Conservation (phyloP, 2,797 vertebrate species). For the Staurois parvus region DNA sequence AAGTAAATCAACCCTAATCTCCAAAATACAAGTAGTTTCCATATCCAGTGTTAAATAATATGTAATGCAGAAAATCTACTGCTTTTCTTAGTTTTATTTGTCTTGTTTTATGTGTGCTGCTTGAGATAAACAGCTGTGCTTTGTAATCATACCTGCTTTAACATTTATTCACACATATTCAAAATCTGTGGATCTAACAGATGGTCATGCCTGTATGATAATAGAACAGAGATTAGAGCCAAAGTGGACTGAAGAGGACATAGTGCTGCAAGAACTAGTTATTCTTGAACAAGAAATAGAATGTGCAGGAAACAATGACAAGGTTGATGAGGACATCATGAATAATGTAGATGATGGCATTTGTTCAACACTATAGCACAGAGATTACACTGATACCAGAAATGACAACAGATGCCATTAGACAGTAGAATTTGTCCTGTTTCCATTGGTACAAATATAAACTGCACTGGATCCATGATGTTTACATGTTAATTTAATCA, state of each 20-base stretch:
- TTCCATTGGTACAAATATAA: slow-evolving; percentile 54
- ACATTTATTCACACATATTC: slow-evolving; percentile 52
- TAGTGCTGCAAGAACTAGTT: slow-evolving; percentile 56
- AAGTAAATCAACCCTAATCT: neutral
- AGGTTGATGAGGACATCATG: slow-evolving; percentile 62
- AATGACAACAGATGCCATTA: slow-evolving; percentile 59
- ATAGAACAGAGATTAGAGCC: slow-evolving; percentile 54
- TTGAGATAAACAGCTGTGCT: slow-evolving; percentile 33
- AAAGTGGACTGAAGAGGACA: slow-evolving; percentile 57
- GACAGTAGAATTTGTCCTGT: slow-evolving; percentile 47
- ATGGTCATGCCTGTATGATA: slow-evolving; percentile 57
- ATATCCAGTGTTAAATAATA: slow-evolving; percentile 1
- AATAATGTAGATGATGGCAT: slow-evolving; percentile 59
- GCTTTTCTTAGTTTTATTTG: slow-evolving; percentile 10
- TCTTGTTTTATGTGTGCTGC: slow-evolving; percentile 16
- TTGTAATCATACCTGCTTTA: slow-evolving; percentile 49
- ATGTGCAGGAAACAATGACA: slow-evolving; percentile 51
- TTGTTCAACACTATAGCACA: slow-evolving; percentile 53
- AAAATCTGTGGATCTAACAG: slow-evolving; percentile 47
- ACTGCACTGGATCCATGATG: slow-evolving; percentile 21
- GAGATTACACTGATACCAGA: slow-evolving; percentile 54
- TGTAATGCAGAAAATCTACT: slow-evolving; percentile 16
- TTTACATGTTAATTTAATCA: slow-evolving; percentile 17
- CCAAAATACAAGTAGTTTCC: neutral
- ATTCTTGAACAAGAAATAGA: slow-evolving; percentile 54